Base-by-base conservation (phyloP, 2,888 invertebrate genomes). In the Yponomeuta malinellus region DNA sequence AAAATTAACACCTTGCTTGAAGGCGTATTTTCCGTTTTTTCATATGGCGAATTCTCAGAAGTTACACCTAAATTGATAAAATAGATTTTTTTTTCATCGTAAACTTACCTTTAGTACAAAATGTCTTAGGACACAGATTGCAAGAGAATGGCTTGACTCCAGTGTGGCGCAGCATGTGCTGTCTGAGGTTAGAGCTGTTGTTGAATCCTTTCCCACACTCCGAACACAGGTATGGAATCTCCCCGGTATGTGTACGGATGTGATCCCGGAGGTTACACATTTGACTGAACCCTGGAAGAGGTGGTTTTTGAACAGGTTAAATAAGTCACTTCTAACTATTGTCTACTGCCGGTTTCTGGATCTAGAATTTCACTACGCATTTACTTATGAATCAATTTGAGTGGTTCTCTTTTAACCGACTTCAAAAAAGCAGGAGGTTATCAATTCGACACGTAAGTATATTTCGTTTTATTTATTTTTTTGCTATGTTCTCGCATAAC, bases 161-260 rank as follows among this genome's bases (percentile, higher is more conserved):
- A 0, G 90, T 86, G 73, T 94, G 94, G 0, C 94, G 83, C 73
- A 93, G 78, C 82, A 93, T 84, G 75, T 94, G 94, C 73, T 94
- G 94, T 0, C 93, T 86, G 29, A 94, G 79, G 74, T 94, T 94
- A 70, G 94, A 93, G 65, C 89, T 84, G 76, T 93, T 93, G 8
- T 88, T 86, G 75, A 94, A 94, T 1, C 93, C 89, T 72, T 92
- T 93, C 0, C 94, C 94, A 69, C 94, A 94, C 75, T 93, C 81
- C 0, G 93, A 90, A 76, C 94, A 94, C 5, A 94, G 79, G 76
- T 81, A 94, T 0, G 93, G 93, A 0, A 92, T 90, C 76, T 93
- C 93, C 0, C 93, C 92, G 0, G 93, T 93, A 76, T 94, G 94
- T 0, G 87, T 93, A 0, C 93, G 84, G 64, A 93, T 78, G 75